Percentiles rank a stretch among this genome's conserved stretches.
These are phyloP conservation scores for Danio jaintianensis DNA, from an alignment of 2,797 vertebrate species.

Conservation along the genomic window DNA sequence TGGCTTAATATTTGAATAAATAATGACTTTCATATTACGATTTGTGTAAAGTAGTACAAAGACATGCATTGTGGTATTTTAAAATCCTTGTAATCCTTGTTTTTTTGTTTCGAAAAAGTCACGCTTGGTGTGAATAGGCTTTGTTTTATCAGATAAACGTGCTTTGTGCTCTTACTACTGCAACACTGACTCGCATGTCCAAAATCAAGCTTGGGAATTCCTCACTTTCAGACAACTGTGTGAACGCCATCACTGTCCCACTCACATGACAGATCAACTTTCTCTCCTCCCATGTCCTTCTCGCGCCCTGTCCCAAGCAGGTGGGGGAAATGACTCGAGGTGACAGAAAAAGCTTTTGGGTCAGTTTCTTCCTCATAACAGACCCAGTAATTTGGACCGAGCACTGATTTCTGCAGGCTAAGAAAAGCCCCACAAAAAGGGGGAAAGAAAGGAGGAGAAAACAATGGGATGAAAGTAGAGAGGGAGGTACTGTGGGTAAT, in stretches of 20 bases:
- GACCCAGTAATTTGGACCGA: conserved; percentile 82
- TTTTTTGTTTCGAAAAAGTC: not conserved
- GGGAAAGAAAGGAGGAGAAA: conserved; percentile 74
- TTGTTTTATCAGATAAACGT: conserved; percentile 2
- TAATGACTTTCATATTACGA: not conserved
- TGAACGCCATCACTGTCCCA: conserved; percentile 48
- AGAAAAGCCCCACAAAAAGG: conserved; percentile 77
- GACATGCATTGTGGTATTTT: not conserved
- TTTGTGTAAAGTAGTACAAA: not conserved
- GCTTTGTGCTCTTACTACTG: conserved; percentile 4
- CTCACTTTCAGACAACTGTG: conserved; percentile 48
- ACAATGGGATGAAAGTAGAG: conserved; percentile 68
- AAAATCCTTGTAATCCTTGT: not conserved
- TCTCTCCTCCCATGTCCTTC: conserved; percentile 53
- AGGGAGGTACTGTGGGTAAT: conserved; percentile 77
- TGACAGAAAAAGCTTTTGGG: conserved; percentile 70
- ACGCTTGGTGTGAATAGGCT: not conserved
- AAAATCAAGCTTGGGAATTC: conserved; percentile 55
- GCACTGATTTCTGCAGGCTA: conserved; percentile 78
- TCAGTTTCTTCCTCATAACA: conserved; percentile 80
- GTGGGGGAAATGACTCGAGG: conserved; percentile 64
- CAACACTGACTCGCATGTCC: conserved; percentile 6
- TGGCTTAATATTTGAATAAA: not conserved
- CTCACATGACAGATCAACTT: conserved; percentile 63
- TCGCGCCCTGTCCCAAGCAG: conserved; percentile 61